These are phyloP conservation scores for Neotoxoptera formosana DNA, from an alignment of 1,140 invertebrate species.

Conservation along the genomic window DNA sequence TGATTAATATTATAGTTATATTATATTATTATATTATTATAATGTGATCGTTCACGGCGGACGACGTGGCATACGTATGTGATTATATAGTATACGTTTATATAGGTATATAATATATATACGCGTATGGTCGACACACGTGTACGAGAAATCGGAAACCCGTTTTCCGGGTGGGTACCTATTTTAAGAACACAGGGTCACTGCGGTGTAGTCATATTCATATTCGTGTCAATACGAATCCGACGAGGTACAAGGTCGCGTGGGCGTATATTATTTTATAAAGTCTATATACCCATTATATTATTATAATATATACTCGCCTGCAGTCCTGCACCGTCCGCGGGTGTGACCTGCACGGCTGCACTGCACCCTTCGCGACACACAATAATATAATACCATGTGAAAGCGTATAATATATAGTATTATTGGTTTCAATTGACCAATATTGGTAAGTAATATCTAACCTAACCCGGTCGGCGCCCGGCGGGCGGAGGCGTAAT, in stretches of 20 bases:
- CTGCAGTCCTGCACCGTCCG: background rate
- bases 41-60: background rate
- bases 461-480: background rate
- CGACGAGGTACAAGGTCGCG: background rate
- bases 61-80: background rate
- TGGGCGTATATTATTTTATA: background rate
- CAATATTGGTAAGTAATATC: too few relatives aligned
- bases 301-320: background rate
- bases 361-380: background rate
- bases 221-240: background rate
- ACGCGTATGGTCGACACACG: background rate
- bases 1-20: background rate
- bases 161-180: background rate
- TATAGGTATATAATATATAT: too few relatives aligned
- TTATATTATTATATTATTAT: background rate
- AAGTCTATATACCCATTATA: background rate
- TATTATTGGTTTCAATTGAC: background rate
- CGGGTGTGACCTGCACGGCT: background rate
- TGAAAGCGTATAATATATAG: background rate
- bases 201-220: background rate
- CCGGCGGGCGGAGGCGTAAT: too few relatives aligned
- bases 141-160: constrained; percentile 4
- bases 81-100: background rate
- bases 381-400: background rate
- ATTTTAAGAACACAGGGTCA: background rate